Base-by-base conservation (phyloP, 53 echinoderm and acorn worm genomes). In the Astropecten irregularis region DNA sequence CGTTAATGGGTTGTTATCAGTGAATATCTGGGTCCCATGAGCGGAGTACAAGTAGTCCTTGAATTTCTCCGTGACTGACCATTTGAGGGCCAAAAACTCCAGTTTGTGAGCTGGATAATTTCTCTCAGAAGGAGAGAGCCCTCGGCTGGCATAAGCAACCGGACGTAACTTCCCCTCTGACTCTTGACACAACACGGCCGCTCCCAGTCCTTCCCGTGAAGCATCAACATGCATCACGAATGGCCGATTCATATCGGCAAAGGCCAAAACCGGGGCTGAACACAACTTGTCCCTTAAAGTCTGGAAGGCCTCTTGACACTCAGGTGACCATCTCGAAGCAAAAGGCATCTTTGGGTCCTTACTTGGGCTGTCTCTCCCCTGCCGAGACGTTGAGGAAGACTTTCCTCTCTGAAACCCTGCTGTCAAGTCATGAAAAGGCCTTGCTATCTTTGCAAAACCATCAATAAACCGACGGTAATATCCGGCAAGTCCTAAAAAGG, bases 41-140 rank as follows among this genome's bases (percentile, higher is more conserved):
- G 44, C 86, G 91, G 82, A 50, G 33, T 91, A 91, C 51, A 88
- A 69, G 54, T 87, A 90, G 28, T 87, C 87, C 11, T 47, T 35
- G 34, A 91, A 91, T 18, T 60, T 23, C 2, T 91, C 83, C 0
- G 66, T 31, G 0, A 87, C 35, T 0, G 82, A 73, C 89, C 89
- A 89, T 40, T 88, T 88, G 37, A 88, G 58, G 0, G 82, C 82
- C 10, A 88, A 40, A 50, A 69, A 88, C 40, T 84, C 89, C 31
- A 90, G 71, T 65, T 90, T 90, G 56, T 90, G 76, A 16, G 83
- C 88, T 11, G 84, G 89, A 38, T 90, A 88, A 40, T 85, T 92
- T 1, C 64, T 49, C 35, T 92, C 85, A 32, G 73, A 65, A 20
- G 35, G 53, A 2, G 85, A 49, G 10, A 92, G 48, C 21, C 88